phyloP scores from a whole-genome alignment of 2,797 vertebrate genomes.

The Craterocephalus amniculus region DNA sequence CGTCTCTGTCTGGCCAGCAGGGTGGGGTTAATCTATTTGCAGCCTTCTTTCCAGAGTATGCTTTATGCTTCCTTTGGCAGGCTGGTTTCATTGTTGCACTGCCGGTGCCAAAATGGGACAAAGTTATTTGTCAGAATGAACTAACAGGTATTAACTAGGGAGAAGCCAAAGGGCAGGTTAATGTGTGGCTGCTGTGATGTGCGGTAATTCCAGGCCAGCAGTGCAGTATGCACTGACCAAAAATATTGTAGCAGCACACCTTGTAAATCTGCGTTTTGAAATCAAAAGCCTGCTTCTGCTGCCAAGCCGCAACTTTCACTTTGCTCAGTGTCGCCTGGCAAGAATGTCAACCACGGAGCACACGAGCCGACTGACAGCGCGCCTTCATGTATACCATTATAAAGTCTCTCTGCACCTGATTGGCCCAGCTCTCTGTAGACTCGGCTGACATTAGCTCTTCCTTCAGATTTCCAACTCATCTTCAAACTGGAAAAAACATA shows the following conservation, averaged over 20 bases:
- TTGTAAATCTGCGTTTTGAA: constrained; percentile 57
- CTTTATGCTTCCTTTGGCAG: constrained; percentile 41
- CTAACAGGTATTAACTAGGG: constrained; percentile 11
- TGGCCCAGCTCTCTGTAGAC: constrained; percentile 24
- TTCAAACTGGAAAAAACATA: constrained; percentile 9
- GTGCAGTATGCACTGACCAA: constrained; percentile 26
- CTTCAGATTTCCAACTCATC: constrained; percentile 10
- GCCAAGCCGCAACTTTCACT: constrained; percentile 49
- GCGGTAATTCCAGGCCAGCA: constrained; percentile 11
- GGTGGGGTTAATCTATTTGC: constrained; percentile 50
- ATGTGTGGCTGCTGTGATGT: constrained; percentile 24
- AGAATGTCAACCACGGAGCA: constrained; percentile 25
- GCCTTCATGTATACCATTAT: constrained; percentile 21
- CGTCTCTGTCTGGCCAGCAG: constrained; percentile 40
- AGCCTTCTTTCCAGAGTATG: constrained; percentile 29
- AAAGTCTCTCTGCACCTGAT: constrained; percentile 29
- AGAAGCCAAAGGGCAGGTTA: constrained; percentile 7
- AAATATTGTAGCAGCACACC: constrained; percentile 43
- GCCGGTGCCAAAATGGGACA: background rate
- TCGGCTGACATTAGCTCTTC: constrained; percentile 14
- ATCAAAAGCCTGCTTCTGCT: constrained; percentile 29
- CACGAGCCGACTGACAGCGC: constrained; percentile 43
- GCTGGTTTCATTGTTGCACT: constrained; percentile 34
- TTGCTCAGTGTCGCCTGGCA: constrained; percentile 42
- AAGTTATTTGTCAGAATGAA: constrained; percentile 38